Evolutionary conservation across 1,140 invertebrate species (phyloP).

Genomic region (Chionoecetes opilio): DNA sequence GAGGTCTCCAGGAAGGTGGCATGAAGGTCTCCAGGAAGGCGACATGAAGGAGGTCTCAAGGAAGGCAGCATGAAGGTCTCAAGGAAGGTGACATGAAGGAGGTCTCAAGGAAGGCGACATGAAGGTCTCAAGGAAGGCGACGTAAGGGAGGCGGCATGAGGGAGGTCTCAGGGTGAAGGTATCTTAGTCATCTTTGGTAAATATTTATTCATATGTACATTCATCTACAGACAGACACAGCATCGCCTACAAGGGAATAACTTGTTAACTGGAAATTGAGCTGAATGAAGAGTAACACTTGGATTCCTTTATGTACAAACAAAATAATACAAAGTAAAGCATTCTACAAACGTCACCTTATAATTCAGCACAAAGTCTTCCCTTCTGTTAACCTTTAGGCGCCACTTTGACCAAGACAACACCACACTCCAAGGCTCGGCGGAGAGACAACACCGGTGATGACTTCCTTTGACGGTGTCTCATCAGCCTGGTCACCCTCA

Average conservation of each 20-base stretch:
- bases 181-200: conserved; percentile 55
- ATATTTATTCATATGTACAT: conserved; percentile 71
- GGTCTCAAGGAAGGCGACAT: too few relatives aligned
- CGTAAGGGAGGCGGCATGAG: background rate
- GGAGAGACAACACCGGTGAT: background rate
- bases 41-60: too few relatives aligned
- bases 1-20: background rate
- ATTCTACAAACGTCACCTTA: background rate
- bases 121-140: too few relatives aligned
- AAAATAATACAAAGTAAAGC: conserved; percentile 21
- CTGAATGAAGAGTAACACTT: conserved; percentile 57
- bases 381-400: background rate
- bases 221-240: conserved; percentile 73
- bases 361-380: background rate
- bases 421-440: background rate
- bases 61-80: too few relatives aligned
- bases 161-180: background rate
- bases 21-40: background rate
- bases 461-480: background rate
- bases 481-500: background rate
- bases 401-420: background rate
- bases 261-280: conserved; percentile 69
- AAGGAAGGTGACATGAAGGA: too few relatives aligned
- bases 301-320: background rate
- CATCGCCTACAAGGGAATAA: conserved; percentile 68